Evolutionary conservation across 2,797 vertebrate species (phyloP).

Genomic region (Triplophysa yarkandensis): DNA sequence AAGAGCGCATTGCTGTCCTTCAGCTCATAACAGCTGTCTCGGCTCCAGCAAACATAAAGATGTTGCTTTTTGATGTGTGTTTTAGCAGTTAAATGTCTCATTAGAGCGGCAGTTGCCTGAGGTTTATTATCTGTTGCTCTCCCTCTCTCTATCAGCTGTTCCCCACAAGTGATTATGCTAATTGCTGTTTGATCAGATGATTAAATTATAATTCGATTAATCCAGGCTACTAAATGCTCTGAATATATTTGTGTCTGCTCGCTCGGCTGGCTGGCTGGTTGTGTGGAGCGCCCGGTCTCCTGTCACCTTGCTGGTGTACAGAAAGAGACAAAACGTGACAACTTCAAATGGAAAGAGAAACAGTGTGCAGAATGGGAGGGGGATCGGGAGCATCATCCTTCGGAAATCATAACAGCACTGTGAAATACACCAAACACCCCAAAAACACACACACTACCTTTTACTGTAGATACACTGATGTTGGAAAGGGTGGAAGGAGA

Average conservation of each 20-base stretch:
- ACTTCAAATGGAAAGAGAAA: conserved; percentile 34
- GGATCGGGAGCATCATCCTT: conserved; percentile 43
- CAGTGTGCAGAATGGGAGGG: conserved; percentile 55
- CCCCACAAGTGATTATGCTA: conserved; percentile 90
- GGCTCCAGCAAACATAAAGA: conserved; percentile 62
- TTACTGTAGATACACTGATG: neutral
- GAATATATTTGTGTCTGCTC: conserved; percentile 82
- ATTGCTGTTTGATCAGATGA: conserved; percentile 96
- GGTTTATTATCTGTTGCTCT: conserved; percentile 78
- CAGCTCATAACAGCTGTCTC: conserved; percentile 55
- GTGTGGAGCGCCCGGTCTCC: conserved; percentile 61
- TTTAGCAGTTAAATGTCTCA: conserved; percentile 71
- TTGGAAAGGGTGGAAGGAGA: neutral
- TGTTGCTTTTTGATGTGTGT: conserved; percentile 70
- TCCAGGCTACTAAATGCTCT: conserved; percentile 82
- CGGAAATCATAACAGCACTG: conserved; percentile 23
- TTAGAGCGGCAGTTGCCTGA: conserved; percentile 75
- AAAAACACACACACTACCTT: no score
- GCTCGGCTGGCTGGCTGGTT: conserved; percentile 74
- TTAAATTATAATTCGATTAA: conserved; percentile 91
- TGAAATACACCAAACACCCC: neutral
- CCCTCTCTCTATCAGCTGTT: conserved; percentile 77
- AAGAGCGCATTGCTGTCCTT: conserved; percentile 58
- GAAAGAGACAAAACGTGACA: conserved; percentile 41
- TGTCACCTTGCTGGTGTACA: conserved; percentile 61